These are phyloP conservation scores for Cryptomyrus ogoouensis DNA, from an alignment of 2,113 vertebrate species.

Conservation along the genomic window DNA sequence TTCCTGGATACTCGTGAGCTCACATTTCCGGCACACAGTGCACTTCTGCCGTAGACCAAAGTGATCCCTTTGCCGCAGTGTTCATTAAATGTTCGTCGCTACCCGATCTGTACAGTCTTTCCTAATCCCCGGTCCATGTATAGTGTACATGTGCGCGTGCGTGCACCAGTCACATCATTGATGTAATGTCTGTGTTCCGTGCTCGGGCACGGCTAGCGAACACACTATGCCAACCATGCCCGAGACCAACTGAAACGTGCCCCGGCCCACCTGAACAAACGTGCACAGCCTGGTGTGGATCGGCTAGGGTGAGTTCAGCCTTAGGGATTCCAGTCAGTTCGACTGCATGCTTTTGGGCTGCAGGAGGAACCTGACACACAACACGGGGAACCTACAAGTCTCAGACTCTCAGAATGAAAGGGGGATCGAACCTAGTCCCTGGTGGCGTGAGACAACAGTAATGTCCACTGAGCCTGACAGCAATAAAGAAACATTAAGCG, in stretches of 20 bases:
- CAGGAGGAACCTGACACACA: not conserved
- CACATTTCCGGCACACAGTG: no score
- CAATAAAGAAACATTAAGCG: not conserved
- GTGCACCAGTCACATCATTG: not conserved
- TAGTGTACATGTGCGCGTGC: not conserved
- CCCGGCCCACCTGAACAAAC: not conserved
- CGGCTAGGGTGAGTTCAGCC: no score
- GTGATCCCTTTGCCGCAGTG: not conserved
- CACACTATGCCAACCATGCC: not conserved
- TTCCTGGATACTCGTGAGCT: not conserved
- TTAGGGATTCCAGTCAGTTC: no score
- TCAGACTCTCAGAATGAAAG: not conserved
- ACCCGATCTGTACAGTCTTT: not conserved
- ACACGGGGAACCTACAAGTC: not conserved
- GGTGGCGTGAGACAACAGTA: not conserved
- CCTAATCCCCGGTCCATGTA: not conserved
- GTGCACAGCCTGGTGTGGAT: no score
- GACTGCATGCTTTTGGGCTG: not conserved
- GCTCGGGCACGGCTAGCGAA: not conserved
- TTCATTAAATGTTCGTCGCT: not conserved
- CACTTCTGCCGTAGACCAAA: no score
- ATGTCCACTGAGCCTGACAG: not conserved
- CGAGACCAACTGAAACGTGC: not conserved
- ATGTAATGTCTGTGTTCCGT: not conserved
- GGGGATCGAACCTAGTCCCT: not conserved